Conservation (phyloP, 2,113 vertebrate species). For the Thalassoma bifasciatum region DNA sequence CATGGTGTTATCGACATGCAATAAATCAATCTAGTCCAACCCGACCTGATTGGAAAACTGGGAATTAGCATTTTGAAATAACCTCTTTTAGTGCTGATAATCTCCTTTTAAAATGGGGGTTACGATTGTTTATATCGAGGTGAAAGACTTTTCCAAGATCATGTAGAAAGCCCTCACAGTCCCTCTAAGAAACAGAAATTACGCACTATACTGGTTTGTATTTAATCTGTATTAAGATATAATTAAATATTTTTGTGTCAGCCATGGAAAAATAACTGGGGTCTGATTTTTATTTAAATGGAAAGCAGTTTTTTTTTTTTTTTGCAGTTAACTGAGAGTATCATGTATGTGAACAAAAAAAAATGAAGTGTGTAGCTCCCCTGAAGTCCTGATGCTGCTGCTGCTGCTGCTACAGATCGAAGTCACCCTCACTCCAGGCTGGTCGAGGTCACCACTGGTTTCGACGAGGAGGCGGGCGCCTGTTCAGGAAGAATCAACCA, state of each 20-base stretch:
- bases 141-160: too few species aligned
- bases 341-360: neutral
- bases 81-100: too few species aligned
- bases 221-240: neutral
- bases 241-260: neutral
- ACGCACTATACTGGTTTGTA: neutral
- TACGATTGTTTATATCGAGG: too few species aligned
- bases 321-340: neutral
- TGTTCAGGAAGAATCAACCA: slow-evolving; percentile 82
- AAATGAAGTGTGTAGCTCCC: slow-evolving; percentile 6
- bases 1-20: too few species aligned
- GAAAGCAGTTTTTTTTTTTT: neutral
- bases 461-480: slow-evolving; percentile 82
- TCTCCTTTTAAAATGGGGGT: too few species aligned
- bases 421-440: slow-evolving; percentile 13
- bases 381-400: slow-evolving; percentile 20
- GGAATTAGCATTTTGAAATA: too few species aligned
- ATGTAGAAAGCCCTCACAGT: too few species aligned
- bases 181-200: too few species aligned
- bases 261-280: neutral
- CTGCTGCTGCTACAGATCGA: slow-evolving; percentile 21
- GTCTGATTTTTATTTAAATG: neutral
- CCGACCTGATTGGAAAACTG: too few species aligned
- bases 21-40: too few species aligned
- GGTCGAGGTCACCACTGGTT: slow-evolving; percentile 77